Conservation (phyloP, 2,888 invertebrate species). For the Macrosiphum euphorbiae region DNA sequence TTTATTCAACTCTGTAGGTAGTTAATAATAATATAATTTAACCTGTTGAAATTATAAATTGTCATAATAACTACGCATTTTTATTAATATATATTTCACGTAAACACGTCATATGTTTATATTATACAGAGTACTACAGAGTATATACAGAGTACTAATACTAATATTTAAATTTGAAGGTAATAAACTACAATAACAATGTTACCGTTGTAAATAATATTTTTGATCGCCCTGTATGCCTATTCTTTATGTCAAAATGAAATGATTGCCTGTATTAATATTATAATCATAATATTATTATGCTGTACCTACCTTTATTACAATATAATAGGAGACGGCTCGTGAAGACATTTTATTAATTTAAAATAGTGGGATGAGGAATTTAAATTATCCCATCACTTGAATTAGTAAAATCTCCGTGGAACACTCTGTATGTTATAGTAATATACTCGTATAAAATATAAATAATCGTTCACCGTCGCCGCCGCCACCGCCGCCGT, state of each 20-base stretch:
- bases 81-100: neutral
- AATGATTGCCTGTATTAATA: neutral
- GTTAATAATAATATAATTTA: neutral
- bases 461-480: neutral
- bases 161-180: neutral
- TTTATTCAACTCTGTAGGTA: neutral
- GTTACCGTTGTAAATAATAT: neutral
- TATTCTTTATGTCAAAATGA: neutral
- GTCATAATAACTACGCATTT: neutral
- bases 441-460: neutral
- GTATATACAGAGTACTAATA: neutral
- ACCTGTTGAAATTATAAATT: neutral
- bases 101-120: neutral
- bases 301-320: neutral
- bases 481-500: neutral
- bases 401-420: neutral
- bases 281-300: neutral
- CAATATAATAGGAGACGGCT: neutral
- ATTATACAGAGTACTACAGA: no score
- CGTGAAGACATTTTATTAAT: neutral
- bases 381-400: neutral
- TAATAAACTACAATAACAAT: neutral
- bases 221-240: neutral
- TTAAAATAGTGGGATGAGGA: neutral
- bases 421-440: conserved; percentile 17